A percentile compares a stretch with the other conserved stretches of the same genome.
phyloP scores from a whole-genome alignment of 2,888 invertebrate genomes.

The Amiota communis region DNA sequence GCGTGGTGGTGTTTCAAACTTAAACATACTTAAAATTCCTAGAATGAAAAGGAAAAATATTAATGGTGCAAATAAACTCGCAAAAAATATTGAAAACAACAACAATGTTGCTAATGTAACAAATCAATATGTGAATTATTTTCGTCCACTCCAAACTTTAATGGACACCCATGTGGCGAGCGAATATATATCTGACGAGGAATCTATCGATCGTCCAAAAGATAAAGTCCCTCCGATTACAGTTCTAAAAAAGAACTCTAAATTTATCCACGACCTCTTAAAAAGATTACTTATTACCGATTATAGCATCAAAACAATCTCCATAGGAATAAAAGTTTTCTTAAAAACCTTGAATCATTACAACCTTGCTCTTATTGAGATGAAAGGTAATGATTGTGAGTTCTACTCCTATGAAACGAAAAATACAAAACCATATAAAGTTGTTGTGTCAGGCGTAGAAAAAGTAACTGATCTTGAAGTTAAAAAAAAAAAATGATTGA shows the following conservation, averaged over 20 bases:
- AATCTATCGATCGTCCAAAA: background rate
- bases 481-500: constrained; percentile 1
- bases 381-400: constrained; percentile 7
- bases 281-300: too few species aligned
- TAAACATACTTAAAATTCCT: background rate
- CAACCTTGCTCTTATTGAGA: background rate
- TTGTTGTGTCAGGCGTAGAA: constrained; percentile 7
- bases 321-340: background rate
- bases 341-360: background rate
- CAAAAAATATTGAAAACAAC: background rate
- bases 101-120: background rate
- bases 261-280: too few species aligned
- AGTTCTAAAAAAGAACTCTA: background rate
- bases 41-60: background rate
- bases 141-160: background rate
- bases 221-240: background rate
- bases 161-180: background rate
- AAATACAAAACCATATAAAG: constrained; percentile 16
- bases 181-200: background rate
- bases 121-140: background rate
- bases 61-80: background rate
- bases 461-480: background rate
- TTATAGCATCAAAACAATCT: too few species aligned
- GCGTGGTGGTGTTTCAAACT: background rate
- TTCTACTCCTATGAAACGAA: constrained; percentile 18